Base-by-base conservation (phyloP, 2,888 invertebrate species). In the Chrysina gloriosa region DNA sequence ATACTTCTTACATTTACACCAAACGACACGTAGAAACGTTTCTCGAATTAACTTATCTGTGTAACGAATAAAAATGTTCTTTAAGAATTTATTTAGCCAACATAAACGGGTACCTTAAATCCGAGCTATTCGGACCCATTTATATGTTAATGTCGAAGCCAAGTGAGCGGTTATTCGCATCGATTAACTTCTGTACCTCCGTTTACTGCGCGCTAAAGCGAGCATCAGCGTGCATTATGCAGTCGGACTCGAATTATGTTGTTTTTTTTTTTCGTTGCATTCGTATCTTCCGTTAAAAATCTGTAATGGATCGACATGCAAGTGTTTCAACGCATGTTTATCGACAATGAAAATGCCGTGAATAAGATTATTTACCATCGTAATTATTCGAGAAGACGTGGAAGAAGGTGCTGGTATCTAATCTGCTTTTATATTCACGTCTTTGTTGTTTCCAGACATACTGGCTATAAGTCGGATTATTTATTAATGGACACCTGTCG, bases 121-220 rank as follows among this genome's bases (percentile, higher is more conserved):
- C n/a, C n/a, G n/a, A n/a, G n/a, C n/a, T n/a, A 48, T 25, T 48
- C 23, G 23, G 25, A 48, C 21, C 48, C 48, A 23, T 48, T 48
- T 48, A 48, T 48, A 48, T 48, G 48, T 48, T 48, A 48, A 48
- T 25, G 48, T 14, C 21, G 11, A n/a, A n/a, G 2, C 6, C 23
- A 48, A 48, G 48, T 23, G 16, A 48, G 25, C 48, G 48, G 48
- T 48, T 48, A 48, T 48, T 48, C 48, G 48, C 48, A 48, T 48
- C 48, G 48, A 48, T 48, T 48, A 48, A 48, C 48, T 48, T 21
- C 23, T 48, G 14, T 42, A 11, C 42, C n/a, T 48, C 3, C 21
- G 48, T 23, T 23, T 23, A 21, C 48, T 5, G 48, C 11, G 21
- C 48, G 25, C 23, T 21, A 47, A 48, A 23, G 48, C 11, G 23